A percentile compares a stretch with the other conserved stretches of the same genome.
These are phyloP conservation scores for Lepus americanus DNA, from an alignment of 2,113 vertebrate species.

Conservation along the genomic window DNA sequence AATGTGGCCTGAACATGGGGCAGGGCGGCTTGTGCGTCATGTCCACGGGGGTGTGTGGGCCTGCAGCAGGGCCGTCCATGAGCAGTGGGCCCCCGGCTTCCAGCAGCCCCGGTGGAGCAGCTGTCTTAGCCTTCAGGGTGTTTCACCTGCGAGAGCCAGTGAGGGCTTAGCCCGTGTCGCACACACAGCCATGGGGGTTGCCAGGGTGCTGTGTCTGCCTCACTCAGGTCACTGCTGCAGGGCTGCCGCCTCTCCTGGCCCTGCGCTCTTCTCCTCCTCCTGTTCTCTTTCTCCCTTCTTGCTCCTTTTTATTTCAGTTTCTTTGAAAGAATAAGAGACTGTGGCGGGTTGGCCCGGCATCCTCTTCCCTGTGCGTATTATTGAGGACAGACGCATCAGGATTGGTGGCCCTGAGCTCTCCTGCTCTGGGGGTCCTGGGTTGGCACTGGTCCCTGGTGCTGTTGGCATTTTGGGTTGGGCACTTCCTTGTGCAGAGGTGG, in stretches of 20 bases:
- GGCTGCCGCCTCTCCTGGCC: not conserved
- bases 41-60: not conserved
- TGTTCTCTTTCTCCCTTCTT: not conserved
- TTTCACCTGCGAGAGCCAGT: not conserved
- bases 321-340: not conserved
- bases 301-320: not conserved
- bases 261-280: too few relatives aligned
- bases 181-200: too few relatives aligned
- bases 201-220: not conserved
- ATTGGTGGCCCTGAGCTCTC: not conserved
- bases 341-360: not conserved
- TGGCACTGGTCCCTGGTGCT: not conserved
- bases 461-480: not conserved
- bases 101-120: not conserved
- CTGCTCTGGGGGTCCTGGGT: not conserved
- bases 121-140: not conserved
- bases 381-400: not conserved
- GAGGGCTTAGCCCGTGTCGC: not conserved
- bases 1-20: not conserved
- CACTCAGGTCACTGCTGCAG: not conserved
- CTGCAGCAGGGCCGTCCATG: not conserved
- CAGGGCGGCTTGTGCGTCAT: rapidly evolving
- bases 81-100: not conserved
- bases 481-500: not conserved
- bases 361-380: not conserved